A percentile compares a stretch with the other conserved stretches of the same genome.
Conservation (phyloP, 64 coral and sea anemone species). For the Porites lutea region DNA sequence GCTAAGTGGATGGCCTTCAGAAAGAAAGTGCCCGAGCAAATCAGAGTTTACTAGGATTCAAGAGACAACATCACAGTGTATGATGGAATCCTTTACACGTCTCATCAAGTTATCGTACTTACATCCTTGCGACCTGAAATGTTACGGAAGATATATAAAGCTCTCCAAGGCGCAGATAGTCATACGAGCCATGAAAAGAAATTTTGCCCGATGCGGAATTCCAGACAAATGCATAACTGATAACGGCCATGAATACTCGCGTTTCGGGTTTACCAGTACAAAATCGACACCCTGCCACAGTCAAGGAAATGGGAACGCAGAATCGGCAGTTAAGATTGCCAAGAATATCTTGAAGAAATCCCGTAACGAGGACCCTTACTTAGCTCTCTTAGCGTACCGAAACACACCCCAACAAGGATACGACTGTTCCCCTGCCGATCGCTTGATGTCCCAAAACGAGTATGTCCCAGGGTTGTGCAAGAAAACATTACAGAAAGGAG, state of each 20-base stretch:
- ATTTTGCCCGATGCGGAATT: background rate
- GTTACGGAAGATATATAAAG: background rate
- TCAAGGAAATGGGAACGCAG: conserved; percentile 8
- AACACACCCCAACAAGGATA: background rate
- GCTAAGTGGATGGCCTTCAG: too few species aligned
- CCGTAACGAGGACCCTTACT: conserved; percentile 1
- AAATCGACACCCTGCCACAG: background rate
- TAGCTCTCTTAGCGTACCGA: conserved; percentile 16
- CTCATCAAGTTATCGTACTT: conserved; percentile 10
- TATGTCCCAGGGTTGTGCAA: background rate
- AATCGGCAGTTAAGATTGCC: background rate
- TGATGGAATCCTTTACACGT: background rate
- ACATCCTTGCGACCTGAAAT: background rate
- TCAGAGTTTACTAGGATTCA: background rate
- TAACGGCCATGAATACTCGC: background rate
- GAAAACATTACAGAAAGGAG: background rate
- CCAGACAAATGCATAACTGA: conserved; percentile 7
- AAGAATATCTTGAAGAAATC: background rate
- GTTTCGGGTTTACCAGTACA: conserved; percentile 1
- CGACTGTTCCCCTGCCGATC: background rate
- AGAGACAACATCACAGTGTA: background rate
- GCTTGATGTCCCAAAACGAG: conserved; percentile 2
- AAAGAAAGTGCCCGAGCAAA: too few species aligned
- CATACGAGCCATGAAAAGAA: conserved; percentile 17
- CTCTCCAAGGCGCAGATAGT: conserved; percentile 5